phyloP scores from a whole-genome alignment of 1,140 invertebrate species.

The Hydropsyche tenuis region DNA sequence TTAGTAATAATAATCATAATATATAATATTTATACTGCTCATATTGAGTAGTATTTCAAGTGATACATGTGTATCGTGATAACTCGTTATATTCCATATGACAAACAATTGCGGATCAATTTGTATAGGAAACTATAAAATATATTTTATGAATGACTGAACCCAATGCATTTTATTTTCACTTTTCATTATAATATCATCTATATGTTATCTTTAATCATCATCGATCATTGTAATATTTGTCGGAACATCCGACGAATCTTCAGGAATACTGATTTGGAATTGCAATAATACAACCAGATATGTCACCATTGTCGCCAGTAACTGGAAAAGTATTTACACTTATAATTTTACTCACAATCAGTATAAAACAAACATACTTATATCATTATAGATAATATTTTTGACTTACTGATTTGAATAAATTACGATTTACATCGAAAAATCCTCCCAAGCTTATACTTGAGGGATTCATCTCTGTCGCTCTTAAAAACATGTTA shows the following conservation, averaged over 20 bases:
- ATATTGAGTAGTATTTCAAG: constrained; percentile 28
- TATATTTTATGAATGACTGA: constrained; percentile 2
- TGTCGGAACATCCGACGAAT: constrained; percentile 37
- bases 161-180: neutral
- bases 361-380: no score
- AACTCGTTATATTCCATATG: neutral
- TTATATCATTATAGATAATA: neutral
- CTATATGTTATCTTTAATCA: neutral
- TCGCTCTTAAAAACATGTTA: constrained; percentile 72
- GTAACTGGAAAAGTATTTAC: no score
- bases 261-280: constrained; percentile 73
- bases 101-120: neutral
- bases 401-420: constrained; percentile 66
- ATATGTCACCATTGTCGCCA: constrained; percentile 75
- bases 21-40: constrained; percentile 23
- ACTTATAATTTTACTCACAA: no score
- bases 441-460: constrained; percentile 73
- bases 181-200: neutral
- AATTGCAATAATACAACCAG: constrained; percentile 72
- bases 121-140: constrained; percentile 16
- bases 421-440: constrained; percentile 70
- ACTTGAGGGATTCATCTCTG: constrained; percentile 73
- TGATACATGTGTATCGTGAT: neutral
- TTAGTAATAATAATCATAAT: neutral
- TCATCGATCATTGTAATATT: neutral